phyloP scores from a whole-genome alignment of 2,888 invertebrate genomes.

The Conchocele bisecta region DNA sequence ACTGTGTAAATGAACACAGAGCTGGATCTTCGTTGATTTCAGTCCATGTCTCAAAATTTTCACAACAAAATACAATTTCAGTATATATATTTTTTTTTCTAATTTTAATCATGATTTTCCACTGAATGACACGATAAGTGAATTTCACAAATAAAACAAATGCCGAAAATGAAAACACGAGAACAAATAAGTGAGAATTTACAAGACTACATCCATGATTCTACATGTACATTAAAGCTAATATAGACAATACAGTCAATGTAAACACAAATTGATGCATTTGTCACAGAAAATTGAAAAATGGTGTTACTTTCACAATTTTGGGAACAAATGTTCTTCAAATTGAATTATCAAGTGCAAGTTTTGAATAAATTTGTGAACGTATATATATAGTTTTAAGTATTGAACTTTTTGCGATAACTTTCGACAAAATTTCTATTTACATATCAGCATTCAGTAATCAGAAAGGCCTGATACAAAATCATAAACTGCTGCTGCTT shows the following conservation, averaged over 20 bases:
- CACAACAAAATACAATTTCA: too few relatives aligned
- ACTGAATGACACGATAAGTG: slow-evolving; percentile 41
- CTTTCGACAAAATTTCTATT: slow-evolving; percentile 62
- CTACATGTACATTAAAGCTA: slow-evolving; percentile 14
- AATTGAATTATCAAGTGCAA: slow-evolving; percentile 53
- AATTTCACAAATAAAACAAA: slow-evolving; percentile 26
- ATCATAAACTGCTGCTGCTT: slow-evolving; percentile 49
- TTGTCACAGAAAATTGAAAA: slow-evolving; percentile 10
- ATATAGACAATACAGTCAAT: not conserved
- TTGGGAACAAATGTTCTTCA: slow-evolving; percentile 41
- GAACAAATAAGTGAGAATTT: not conserved
- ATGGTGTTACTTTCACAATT: slow-evolving; percentile 24
- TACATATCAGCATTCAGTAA: slow-evolving; percentile 57
- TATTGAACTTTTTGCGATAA: slow-evolving; percentile 52
- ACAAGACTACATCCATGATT: slow-evolving; percentile 18
- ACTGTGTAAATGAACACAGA: too few relatives aligned
- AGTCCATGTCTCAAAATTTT: too few relatives aligned
- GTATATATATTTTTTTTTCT: too few relatives aligned
- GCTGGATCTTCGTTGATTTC: too few relatives aligned
- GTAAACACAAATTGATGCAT: not conserved
- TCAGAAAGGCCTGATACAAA: slow-evolving; percentile 26
- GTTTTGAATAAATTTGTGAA: slow-evolving; percentile 25
- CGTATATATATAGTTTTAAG: slow-evolving; percentile 29
- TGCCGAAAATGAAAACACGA: slow-evolving; percentile 23
- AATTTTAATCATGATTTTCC: slow-evolving; percentile 32